Conservation (phyloP, 2,797 vertebrate genomes). For the Girardinus metallicus region DNA sequence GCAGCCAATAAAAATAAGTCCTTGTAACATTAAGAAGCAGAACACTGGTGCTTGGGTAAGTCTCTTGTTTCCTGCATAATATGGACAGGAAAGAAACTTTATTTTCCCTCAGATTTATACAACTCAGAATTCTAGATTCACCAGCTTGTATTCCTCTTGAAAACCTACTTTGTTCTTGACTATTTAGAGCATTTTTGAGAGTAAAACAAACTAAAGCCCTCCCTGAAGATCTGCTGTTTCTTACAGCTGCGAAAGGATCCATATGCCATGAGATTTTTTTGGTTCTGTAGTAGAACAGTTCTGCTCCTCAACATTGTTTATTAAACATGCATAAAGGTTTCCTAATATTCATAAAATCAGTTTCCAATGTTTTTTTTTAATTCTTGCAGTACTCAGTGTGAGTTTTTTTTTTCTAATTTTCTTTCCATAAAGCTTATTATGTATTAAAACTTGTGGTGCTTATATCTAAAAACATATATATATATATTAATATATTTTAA, state of each 20-base stretch:
- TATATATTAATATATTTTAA: not conserved
- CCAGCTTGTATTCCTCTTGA: not conserved
- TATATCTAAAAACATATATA: not conserved
- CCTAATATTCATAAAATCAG: too few relatives aligned
- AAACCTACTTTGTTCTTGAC: not conserved
- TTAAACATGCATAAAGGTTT: not conserved
- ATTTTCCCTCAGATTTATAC: not conserved
- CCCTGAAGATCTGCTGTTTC: not conserved
- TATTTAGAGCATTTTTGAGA: not conserved
- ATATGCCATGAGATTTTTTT: not conserved
- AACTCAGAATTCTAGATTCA: not conserved
- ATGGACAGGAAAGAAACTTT: not conserved
- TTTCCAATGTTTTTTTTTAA: not conserved
- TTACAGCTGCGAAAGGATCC: not conserved
- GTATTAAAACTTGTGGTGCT: not conserved
- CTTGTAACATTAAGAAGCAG: not conserved
- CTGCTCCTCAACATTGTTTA: not conserved
- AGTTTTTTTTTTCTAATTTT: too few relatives aligned
- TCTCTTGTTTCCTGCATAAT: not conserved
- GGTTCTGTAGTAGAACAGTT: not conserved
- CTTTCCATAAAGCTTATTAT: too few relatives aligned
- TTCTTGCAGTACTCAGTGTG: not conserved
- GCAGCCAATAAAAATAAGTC: not conserved
- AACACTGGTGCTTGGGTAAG: not conserved
- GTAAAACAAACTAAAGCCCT: not conserved